Base-by-base conservation (phyloP, 2,888 invertebrate genomes). In the Troides aeacus region DNA sequence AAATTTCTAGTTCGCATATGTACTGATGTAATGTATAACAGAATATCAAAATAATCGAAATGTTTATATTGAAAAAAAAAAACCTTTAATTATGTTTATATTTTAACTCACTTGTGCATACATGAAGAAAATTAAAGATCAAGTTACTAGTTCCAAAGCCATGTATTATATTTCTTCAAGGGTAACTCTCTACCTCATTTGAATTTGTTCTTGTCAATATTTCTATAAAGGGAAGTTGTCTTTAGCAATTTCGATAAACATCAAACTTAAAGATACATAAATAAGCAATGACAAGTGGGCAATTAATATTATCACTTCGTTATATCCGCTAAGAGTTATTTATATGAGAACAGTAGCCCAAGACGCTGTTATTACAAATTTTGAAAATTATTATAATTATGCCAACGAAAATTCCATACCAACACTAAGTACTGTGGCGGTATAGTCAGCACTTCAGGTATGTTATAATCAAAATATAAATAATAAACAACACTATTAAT, bases 351-450 rank as follows among this genome's bases (percentile, higher is more conserved):
- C 90, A 78, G 90, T 90, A 90, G 90, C 90, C 46, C 36, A 65
- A 58, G 75, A 76, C 74, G 72, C 74, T 84, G 83, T 86, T 87
- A 89, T 90, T 89, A 90, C 84, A 88, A 88, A 88, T 87, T 90
- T 88, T 80, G 83, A 81, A 89, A 89, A 90, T 89, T 88, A 90
- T 90, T 86, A 89, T 90, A 89, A 90, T 90, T 83, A 79, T 78
- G 81, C 74, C 79, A 78, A 84, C 84, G 79, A 84, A 88, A 86
- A 88, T 85, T 83, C 82, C 79, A 78, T 85, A 83, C 79, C 76
- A 70, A 78, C 77, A 76, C 78, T 81, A 80, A 80, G 83, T 86
- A 84, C 80, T 75, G 73, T 4, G 58, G 61, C 0, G 10, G 84
- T 84, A 89, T 53, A 12, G 88, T 71, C 68, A 70, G 80, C 73